Evolutionary conservation across 2,113 vertebrate genomes (phyloP).

Genomic region (Platycercus adscitus): DNA sequence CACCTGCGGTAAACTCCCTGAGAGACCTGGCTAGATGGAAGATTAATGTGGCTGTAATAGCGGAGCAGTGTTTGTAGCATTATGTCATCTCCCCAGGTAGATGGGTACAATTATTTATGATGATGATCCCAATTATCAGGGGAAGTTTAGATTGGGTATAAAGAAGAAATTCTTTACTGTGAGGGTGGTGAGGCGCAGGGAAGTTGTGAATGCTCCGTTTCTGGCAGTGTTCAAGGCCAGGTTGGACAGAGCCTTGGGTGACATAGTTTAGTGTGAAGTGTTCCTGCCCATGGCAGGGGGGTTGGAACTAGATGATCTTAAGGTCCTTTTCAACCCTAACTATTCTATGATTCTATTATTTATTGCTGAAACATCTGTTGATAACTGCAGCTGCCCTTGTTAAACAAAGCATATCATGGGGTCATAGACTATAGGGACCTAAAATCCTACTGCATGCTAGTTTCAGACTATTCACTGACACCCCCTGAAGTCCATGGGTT

Average conservation of each 20-base stretch:
- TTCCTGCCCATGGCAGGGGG: too few species aligned
- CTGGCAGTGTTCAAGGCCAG: too few species aligned
- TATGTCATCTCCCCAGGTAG: conserved; percentile 83
- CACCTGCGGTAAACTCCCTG: conserved; percentile 78
- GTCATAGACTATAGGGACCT: conserved; percentile 75
- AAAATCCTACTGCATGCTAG: conserved; percentile 76
- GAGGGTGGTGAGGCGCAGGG: too few species aligned
- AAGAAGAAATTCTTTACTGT: too few species aligned
- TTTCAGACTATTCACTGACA: conserved; percentile 74
- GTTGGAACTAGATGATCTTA: too few species aligned
- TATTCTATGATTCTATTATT: conserved; percentile 33
- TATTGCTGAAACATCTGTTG: conserved; percentile 87
- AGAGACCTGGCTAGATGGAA: conserved; percentile 81
- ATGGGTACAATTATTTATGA: conserved; percentile 65
- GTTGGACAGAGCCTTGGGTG: too few species aligned
- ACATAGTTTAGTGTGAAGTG: too few species aligned
- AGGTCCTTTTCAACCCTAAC: too few species aligned
- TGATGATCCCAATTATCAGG: conserved; percentile 79
- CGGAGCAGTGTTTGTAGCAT: conserved; percentile 71
- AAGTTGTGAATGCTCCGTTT: too few species aligned
- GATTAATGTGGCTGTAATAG: conserved; percentile 81
- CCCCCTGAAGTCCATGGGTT: conserved; percentile 73
- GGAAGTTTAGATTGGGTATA: too few species aligned
- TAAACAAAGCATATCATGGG: conserved; percentile 78
- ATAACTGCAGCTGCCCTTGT: conserved; percentile 83